phyloP scores from a whole-genome alignment of 2,888 invertebrate genomes.

The Callyntrura sp. region DNA sequence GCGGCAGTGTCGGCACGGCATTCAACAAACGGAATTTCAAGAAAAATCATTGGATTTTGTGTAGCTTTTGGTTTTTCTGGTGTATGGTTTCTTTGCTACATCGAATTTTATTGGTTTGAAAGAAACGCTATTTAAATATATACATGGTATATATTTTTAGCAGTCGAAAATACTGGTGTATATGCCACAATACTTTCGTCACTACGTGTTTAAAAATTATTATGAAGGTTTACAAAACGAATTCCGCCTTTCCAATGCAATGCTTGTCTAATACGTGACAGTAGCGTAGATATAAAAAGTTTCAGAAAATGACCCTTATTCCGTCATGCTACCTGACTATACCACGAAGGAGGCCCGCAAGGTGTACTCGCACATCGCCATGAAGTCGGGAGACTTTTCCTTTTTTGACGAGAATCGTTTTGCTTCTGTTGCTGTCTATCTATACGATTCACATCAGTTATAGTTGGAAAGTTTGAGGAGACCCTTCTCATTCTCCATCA shows the following conservation, averaged over 20 bases:
- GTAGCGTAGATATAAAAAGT: background rate
- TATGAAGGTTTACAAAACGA: background rate
- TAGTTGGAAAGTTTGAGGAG: background rate
- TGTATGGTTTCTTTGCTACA: too few relatives aligned
- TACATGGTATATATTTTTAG: background rate
- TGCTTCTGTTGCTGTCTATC: background rate
- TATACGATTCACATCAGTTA: too few relatives aligned
- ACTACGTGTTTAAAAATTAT: background rate
- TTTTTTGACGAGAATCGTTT: background rate
- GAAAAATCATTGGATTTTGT: too few relatives aligned
- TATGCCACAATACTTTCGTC: background rate
- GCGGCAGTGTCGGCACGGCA: too few relatives aligned
- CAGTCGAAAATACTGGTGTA: background rate
- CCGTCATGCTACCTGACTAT: slow-evolving; percentile 6
- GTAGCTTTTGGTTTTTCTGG: too few relatives aligned
- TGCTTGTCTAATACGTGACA: background rate
- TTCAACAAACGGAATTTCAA: too few relatives aligned
- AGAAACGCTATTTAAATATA: too few relatives aligned
- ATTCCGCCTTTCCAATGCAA: background rate
- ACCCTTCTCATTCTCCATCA: slow-evolving; percentile 2
- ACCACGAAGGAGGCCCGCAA: slow-evolving; percentile 5
- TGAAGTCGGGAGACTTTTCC: slow-evolving; percentile 51
- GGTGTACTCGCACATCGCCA: slow-evolving; percentile 39
- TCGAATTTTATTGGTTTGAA: too few relatives aligned
- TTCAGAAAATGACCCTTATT: slow-evolving; percentile 23